These are phyloP conservation scores for Gerris buenoi DNA, from an alignment of 1,140 invertebrate genomes.

Conservation along the genomic window DNA sequence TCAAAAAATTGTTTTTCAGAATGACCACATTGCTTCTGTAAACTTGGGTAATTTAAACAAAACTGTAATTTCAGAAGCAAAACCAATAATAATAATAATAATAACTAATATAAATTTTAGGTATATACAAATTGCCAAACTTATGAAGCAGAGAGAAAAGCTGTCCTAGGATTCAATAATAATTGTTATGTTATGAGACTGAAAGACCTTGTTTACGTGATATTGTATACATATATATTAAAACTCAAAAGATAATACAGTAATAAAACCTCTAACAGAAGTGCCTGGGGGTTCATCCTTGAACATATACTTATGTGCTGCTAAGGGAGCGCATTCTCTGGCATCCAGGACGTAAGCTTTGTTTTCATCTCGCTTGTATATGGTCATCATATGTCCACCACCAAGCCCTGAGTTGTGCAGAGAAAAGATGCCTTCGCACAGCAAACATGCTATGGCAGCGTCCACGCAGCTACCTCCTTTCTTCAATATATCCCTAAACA, in stretches of 20 bases:
- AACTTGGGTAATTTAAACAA: too few relatives aligned
- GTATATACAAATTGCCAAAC: too few relatives aligned
- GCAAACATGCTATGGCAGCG: slow-evolving; percentile 57
- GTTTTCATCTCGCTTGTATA: slow-evolving; percentile 43
- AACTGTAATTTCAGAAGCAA: too few relatives aligned
- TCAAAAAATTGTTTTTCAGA: too few relatives aligned
- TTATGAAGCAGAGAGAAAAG: too few relatives aligned
- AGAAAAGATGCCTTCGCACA: slow-evolving; percentile 73
- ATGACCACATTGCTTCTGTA: too few relatives aligned
- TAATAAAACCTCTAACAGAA: slow-evolving; percentile 15
- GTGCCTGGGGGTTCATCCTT: slow-evolving; percentile 27
- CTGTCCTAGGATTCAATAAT: too few relatives aligned
- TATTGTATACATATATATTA: too few relatives aligned
- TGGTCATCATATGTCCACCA: slow-evolving; percentile 63
- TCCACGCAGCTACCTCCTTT: slow-evolving; percentile 64
- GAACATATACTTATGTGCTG: slow-evolving; percentile 44
- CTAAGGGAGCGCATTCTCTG: slow-evolving; percentile 48
- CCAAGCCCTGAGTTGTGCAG: slow-evolving; percentile 67
- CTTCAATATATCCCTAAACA: slow-evolving; percentile 43
- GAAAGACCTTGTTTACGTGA: too few relatives aligned
- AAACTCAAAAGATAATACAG: background rate
- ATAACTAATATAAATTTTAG: too few relatives aligned
- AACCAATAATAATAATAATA: too few relatives aligned
- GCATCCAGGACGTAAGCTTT: slow-evolving; percentile 41
- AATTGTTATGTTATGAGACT: too few relatives aligned